Conservation (phyloP, 2,797 vertebrate genomes). For the Yasuhikotakia modesta region DNA sequence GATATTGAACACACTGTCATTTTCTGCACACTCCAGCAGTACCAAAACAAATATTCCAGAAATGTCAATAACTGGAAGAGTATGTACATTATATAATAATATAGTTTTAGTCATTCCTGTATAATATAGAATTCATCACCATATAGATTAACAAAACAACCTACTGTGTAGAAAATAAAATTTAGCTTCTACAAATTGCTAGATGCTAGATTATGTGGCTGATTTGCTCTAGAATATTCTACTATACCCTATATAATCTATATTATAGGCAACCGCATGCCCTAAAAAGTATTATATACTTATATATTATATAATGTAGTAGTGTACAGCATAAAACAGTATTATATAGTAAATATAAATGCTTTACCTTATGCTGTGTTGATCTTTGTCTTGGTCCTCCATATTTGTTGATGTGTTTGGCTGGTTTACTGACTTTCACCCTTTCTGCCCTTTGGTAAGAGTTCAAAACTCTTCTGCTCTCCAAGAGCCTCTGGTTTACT, state of each 20-base stretch:
- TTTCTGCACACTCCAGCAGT: background rate
- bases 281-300: background rate
- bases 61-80: conserved; percentile 3
- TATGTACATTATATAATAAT: no score
- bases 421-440: background rate
- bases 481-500: background rate
- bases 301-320: background rate
- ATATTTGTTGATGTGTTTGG: background rate
- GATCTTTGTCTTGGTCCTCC: conserved; percentile 12
- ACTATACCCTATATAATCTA: no score
- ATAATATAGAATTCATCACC: no score
- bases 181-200: no score
- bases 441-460: conserved; percentile 8
- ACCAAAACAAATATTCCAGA: background rate
- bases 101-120: no score
- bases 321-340: background rate
- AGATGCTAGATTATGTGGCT: no score
- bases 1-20: background rate
- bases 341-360: background rate
- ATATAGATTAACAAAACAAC: no score
- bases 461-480: background rate
- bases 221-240: no score
- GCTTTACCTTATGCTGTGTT: conserved; percentile 5
- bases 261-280: background rate
- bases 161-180: no score